Conservation (phyloP, 2,113 vertebrate species). For the Aythya baeri region DNA sequence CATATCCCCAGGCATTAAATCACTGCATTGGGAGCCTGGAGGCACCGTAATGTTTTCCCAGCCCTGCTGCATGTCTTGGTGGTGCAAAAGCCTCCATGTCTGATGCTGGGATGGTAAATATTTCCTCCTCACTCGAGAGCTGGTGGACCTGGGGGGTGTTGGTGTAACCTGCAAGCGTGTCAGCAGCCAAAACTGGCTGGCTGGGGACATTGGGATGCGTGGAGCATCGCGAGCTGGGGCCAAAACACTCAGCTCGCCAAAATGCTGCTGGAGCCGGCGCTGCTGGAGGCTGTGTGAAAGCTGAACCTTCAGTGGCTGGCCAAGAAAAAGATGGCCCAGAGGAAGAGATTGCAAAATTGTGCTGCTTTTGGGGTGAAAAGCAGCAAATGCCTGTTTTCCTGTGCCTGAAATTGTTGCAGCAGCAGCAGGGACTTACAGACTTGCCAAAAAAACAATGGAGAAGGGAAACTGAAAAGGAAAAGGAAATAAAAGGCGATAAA, state of each 20-base stretch:
- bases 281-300: neutral
- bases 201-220: neutral
- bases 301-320: rapidly evolving
- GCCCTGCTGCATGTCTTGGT: neutral
- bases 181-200: constrained; percentile 11
- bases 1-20: neutral
- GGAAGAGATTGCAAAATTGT: too few species aligned
- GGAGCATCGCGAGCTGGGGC: neutral
- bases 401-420: too few species aligned
- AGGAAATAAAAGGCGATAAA: neutral
- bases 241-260: neutral
- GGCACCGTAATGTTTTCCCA: neutral
- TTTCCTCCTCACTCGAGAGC: rapidly evolving
- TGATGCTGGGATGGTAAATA: neutral
- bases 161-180: neutral
- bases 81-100: rapidly evolving
- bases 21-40: neutral
- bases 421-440: too few species aligned
- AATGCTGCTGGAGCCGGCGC: neutral
- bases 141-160: neutral
- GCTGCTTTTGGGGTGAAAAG: too few species aligned
- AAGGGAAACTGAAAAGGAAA: neutral
- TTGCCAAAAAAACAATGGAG: too few species aligned
- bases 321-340: too few species aligned
- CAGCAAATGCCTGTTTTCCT: too few species aligned